phyloP scores from a whole-genome alignment of 2,113 vertebrate species.

The Bujurquina vittata region DNA sequence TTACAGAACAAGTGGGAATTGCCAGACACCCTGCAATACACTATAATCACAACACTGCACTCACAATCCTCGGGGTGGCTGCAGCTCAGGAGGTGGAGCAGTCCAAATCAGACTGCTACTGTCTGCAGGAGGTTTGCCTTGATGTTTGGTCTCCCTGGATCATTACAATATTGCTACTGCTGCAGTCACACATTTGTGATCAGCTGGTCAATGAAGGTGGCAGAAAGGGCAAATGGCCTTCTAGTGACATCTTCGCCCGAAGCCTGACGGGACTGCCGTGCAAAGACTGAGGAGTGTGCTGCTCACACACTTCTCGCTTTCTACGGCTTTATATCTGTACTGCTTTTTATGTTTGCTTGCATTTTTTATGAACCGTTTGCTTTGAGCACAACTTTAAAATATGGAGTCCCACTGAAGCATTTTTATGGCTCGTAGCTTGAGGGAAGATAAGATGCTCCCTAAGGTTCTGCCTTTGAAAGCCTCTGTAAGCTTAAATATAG shows the following conservation, averaged over 20 bases:
- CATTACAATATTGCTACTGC: not conserved
- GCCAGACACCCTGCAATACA: too few species aligned
- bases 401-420: conserved; percentile 3
- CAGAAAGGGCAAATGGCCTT: conserved; percentile 55
- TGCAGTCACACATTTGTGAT: conserved; percentile 23
- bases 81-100: too few species aligned
- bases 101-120: too few species aligned
- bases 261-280: conserved; percentile 75
- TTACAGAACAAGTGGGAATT: too few species aligned
- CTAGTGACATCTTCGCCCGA: conserved; percentile 76
- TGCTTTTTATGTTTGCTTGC: conserved; percentile 12
- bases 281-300: conserved; percentile 75
- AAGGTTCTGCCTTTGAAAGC: conserved; percentile 32
- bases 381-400: conserved; percentile 1
- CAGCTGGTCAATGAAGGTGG: conserved; percentile 21
- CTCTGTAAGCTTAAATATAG: conserved; percentile 38
- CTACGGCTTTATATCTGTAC: not conserved
- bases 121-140: too few species aligned
- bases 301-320: not conserved
- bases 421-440: conserved; percentile 4
- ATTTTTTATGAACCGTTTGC: not conserved
- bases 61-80: too few species aligned
- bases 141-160: too few species aligned
- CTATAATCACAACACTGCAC: too few species aligned
- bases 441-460: conserved; percentile 13